Percentiles rank a stretch among this genome's conserved stretches.
Evolutionary conservation across 2,113 vertebrate species (phyloP).

Genomic region (Dasypus novemcinctus): DNA sequence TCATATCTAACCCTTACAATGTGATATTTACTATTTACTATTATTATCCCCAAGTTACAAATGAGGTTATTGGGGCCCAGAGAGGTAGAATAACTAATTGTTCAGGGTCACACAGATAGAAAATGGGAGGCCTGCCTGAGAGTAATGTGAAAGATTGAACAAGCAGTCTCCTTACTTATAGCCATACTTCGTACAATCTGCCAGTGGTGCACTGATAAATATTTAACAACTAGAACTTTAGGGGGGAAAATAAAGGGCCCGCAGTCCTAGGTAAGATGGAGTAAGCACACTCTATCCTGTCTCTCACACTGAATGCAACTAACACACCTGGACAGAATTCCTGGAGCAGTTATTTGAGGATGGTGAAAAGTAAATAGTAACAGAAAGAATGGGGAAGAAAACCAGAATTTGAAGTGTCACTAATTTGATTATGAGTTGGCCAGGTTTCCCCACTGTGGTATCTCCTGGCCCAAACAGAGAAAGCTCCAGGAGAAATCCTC

Average conservation of each 20-base stretch:
- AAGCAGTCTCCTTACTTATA: constrained; percentile 29
- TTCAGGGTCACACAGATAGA: not conserved
- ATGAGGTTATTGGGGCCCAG: not conserved
- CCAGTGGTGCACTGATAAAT: not conserved
- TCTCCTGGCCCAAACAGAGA: not conserved
- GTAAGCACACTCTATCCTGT: not conserved
- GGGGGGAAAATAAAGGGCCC: not conserved
- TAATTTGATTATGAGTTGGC: not conserved
- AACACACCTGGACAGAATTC: constrained; percentile 28
- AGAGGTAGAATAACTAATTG: not conserved
- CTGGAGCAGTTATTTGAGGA: constrained; percentile 17
- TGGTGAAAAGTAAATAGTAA: not conserved
- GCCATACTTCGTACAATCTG: not conserved
- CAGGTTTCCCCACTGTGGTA: too few species aligned
- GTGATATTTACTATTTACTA: not conserved
- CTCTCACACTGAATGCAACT: not conserved
- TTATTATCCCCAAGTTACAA: constrained; percentile 28
- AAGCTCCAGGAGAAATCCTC: not conserved
- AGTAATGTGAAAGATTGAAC: not conserved
- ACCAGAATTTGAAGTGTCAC: not conserved
- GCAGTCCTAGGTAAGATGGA: not conserved
- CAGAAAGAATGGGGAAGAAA: not conserved
- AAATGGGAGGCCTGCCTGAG: constrained; percentile 4
- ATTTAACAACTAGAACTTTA: constrained; percentile 10
- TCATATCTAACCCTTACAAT: not conserved